These are phyloP conservation scores for Silurus lanzhouensis DNA, from an alignment of 2,797 vertebrate genomes.

Conservation along the genomic window DNA sequence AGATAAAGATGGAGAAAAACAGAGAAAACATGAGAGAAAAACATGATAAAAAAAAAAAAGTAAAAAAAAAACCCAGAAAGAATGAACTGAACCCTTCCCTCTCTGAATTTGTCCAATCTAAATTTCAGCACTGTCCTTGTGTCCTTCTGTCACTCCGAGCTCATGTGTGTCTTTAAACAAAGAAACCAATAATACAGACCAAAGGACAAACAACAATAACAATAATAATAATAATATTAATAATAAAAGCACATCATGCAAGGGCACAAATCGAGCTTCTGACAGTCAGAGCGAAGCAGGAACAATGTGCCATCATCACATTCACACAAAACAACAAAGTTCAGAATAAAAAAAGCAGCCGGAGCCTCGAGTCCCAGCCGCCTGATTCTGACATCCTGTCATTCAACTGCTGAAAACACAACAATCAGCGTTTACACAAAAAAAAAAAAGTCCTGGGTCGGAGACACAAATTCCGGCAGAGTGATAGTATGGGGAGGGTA, in stretches of 20 bases:
- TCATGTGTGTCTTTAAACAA: no score
- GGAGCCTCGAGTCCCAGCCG: not conserved
- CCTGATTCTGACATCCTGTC: not conserved
- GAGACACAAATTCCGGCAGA: conserved; percentile 24
- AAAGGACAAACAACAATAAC: not conserved
- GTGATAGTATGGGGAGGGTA: no score
- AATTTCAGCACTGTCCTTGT: no score
- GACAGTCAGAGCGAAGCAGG: not conserved
- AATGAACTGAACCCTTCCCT: no score
- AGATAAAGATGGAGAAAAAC: not conserved
- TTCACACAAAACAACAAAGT: not conserved
- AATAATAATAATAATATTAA: not conserved
- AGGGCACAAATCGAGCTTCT: not conserved
- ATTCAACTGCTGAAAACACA: not conserved
- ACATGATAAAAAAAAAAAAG: no score
- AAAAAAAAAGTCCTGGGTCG: not conserved
- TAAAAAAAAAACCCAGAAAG: no score
- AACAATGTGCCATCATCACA: conserved; percentile 24
- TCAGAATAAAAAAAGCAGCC: not conserved
- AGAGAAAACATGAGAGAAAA: no score
- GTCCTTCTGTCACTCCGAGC: no score
- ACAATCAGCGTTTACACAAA: conserved; percentile 11
- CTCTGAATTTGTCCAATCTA: no score
- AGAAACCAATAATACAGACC: no score
- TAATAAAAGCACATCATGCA: not conserved